Evolutionary conservation across 2,888 invertebrate species (phyloP), one percentile per base, ranked within the genome.

Genomic region (Taenaris catops): DNA sequence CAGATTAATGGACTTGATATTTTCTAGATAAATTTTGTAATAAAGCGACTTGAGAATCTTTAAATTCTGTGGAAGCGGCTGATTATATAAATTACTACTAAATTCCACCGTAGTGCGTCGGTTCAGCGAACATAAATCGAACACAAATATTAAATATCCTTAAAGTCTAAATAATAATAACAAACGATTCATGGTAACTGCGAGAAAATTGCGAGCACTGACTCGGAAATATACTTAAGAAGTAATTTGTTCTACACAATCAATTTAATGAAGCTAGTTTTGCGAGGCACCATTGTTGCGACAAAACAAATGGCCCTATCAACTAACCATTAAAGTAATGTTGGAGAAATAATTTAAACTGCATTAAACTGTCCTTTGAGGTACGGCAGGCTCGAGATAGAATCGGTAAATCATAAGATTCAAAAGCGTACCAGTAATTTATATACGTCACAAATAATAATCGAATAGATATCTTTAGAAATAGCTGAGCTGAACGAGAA

Each of bases 281-380:
- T 31, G 46, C 44, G 37, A 54, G 45, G 38, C 35, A 48, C 46
- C 36, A 48, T 48, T 49, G 49, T 53, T 47, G 34, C 31, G 48
- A 45, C 48, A 46, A 44, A 52, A 49, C 49, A 49, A 50, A 48
- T 55, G 31, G 48, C 43, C 43, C 44, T 48, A 45, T 46, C 48
- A 41, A 45, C 40, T 39, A 33, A 33, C 28, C 34, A 48, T 38
- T 38, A 38, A 26, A 49, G 42, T 51, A 38, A 47, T 49, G 41
- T 44, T 40, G 34, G 28, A 41, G 38, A 50, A 46, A 48, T 46
- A 43, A 49, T 48, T 51, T 44, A 40, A 42, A 41, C 40, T 46
- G 42, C 44, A 44, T 46, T 42, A 48, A 48, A 48, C 45, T 52
- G 46, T 41, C 50, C 40, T 45, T 43, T 32, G 19, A 46, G 43